phyloP scores from a whole-genome alignment of 1,140 invertebrate genomes.

The Teleogryllus occipitalis region DNA sequence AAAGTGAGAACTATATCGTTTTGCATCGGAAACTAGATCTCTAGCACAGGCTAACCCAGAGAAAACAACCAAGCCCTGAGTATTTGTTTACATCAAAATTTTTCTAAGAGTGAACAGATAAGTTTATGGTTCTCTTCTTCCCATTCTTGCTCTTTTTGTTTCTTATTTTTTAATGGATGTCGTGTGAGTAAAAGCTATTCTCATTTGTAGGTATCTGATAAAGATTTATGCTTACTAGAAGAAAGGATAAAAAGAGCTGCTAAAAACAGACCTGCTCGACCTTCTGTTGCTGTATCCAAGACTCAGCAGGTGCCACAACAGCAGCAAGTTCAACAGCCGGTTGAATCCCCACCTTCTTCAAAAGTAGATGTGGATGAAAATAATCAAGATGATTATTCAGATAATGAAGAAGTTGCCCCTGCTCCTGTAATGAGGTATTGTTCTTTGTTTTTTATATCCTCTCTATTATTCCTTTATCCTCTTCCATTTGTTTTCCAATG shows the following conservation, averaged over 20 bases:
- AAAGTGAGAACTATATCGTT: too few relatives aligned
- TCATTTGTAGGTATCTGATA: constrained; percentile 70
- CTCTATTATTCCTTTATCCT: background rate
- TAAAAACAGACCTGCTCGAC: constrained; percentile 46
- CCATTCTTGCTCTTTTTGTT: background rate
- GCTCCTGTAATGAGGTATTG: constrained; percentile 9
- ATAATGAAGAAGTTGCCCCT: constrained; percentile 19
- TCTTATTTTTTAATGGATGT: too few relatives aligned
- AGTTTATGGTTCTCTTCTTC: background rate
- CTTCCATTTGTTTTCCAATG: background rate
- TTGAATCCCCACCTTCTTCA: constrained; percentile 27
- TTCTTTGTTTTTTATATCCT: background rate
- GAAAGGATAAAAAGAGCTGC: constrained; percentile 87
- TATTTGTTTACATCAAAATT: background rate
- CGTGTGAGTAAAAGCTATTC: too few relatives aligned
- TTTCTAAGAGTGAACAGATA: background rate
- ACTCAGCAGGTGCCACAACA: constrained; percentile 10
- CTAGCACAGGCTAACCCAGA: too few relatives aligned
- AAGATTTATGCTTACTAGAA: constrained; percentile 87
- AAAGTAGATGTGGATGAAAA: constrained; percentile 29
- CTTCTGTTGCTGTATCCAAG: background rate
- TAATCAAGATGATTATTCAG: constrained; percentile 21
- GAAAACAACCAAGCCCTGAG: too few relatives aligned
- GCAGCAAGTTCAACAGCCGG: background rate
- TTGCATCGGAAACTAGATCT: too few relatives aligned